These are phyloP conservation scores for Otis tarda DNA, from an alignment of 2,113 vertebrate species.

Conservation along the genomic window DNA sequence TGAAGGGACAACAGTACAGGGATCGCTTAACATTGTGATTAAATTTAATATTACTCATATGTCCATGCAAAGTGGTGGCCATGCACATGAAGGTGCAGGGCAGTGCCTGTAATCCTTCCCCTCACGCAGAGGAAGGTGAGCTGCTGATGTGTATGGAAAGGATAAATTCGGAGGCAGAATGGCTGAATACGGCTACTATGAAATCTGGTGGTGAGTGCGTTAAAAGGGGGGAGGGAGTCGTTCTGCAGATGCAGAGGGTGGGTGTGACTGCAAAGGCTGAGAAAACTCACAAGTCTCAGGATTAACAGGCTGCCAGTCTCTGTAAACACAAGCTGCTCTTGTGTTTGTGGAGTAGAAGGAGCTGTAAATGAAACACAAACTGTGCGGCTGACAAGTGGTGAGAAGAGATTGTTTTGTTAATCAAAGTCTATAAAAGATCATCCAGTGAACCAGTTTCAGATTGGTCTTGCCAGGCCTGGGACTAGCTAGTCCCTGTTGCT, in stretches of 20 bases:
- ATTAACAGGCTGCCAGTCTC: background rate
- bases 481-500: background rate
- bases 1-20: background rate
- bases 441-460: background rate
- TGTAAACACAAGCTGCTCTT: background rate
- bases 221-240: background rate
- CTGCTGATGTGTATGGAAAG: background rate
- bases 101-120: background rate
- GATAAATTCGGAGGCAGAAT: background rate
- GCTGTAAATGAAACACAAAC: constrained; percentile 16
- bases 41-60: background rate
- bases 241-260: background rate
- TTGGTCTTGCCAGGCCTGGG: background rate
- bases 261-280: background rate
- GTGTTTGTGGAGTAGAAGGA: background rate
- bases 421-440: background rate
- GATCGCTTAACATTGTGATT: background rate
- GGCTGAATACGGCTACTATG: background rate
- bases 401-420: background rate
- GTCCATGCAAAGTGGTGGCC: background rate
- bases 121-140: fast-evolving
- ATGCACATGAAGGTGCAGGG: background rate
- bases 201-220: background rate
- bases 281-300: background rate
- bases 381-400: background rate